Conservation (phyloP, 2,888 invertebrate genomes). For the Melangyna quadrimaculata region DNA sequence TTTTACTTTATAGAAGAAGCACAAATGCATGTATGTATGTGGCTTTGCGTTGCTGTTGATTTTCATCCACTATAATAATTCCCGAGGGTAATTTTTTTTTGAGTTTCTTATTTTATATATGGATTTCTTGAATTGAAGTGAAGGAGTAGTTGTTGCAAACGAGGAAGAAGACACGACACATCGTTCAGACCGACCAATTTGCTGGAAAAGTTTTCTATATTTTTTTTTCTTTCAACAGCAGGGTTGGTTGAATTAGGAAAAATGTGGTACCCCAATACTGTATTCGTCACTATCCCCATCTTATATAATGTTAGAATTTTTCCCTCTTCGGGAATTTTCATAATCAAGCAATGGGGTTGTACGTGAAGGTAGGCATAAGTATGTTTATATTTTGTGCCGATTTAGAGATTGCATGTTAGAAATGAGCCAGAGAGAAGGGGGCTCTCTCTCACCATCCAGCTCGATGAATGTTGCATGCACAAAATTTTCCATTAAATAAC, state of each 20-base stretch:
- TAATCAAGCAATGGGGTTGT: slow-evolving; percentile 41
- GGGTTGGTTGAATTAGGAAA: slow-evolving; percentile 50
- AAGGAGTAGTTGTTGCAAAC: slow-evolving; percentile 37
- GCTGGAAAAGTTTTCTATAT: not conserved
- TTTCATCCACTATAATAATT: slow-evolving; percentile 17
- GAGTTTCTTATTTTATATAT: slow-evolving; percentile 14
- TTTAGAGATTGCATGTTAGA: slow-evolving; percentile 17
- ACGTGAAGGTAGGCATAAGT: not conserved
- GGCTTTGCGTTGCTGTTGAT: slow-evolving; percentile 5
- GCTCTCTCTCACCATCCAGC: no score
- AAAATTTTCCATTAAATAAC: slow-evolving; percentile 42
- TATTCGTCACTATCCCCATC: not conserved
- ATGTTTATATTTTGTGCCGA: slow-evolving; percentile 37
- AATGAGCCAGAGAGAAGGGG: not conserved
- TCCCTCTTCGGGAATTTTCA: slow-evolving; percentile 33
- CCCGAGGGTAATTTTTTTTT: slow-evolving; percentile 30
- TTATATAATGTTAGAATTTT: not conserved
- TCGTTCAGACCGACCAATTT: slow-evolving; percentile 44
- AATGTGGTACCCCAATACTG: slow-evolving; percentile 25
- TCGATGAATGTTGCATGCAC: slow-evolving; percentile 40
- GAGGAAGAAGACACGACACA: slow-evolving; percentile 47
- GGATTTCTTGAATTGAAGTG: slow-evolving; percentile 25
- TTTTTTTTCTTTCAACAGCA: not conserved
- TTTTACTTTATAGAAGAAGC: slow-evolving; percentile 25
- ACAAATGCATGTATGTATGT: slow-evolving; percentile 28